Conservation (phyloP, 2,888 invertebrate species). For the Eupithecia subumbrata region DNA sequence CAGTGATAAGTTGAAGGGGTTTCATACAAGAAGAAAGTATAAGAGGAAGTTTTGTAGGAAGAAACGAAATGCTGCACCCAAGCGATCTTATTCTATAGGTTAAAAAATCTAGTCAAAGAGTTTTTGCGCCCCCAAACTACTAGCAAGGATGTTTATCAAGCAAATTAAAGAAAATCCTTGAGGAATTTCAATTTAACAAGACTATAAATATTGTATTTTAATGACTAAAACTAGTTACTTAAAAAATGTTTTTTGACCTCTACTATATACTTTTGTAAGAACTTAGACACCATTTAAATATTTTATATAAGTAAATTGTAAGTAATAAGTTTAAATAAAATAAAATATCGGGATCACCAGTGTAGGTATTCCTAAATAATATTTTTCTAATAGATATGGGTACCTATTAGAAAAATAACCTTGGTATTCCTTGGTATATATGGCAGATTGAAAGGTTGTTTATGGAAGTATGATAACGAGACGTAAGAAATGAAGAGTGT, state of each 20-base stretch:
- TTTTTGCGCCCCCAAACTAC: background rate
- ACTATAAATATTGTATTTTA: background rate
- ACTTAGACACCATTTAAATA: background rate
- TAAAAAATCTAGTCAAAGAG: background rate
- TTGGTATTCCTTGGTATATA: too few relatives aligned
- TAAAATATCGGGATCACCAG: background rate
- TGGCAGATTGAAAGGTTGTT: background rate
- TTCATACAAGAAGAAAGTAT: conserved; percentile 64
- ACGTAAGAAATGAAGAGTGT: background rate
- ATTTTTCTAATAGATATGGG: background rate
- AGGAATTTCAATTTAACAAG: background rate
- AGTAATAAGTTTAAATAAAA: background rate
- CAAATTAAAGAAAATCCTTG: background rate
- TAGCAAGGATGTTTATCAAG: background rate
- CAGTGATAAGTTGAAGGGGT: conserved; percentile 66
- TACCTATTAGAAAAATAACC: background rate
- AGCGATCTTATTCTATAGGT: conserved; percentile 77
- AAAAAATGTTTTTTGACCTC: background rate
- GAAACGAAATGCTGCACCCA: conserved; percentile 67
- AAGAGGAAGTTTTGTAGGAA: conserved; percentile 73
- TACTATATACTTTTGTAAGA: background rate
- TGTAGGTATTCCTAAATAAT: background rate
- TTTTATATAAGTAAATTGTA: background rate
- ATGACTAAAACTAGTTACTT: background rate
- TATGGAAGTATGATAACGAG: background rate